phyloP scores from a whole-genome alignment of 1,140 invertebrate genomes.

The Stegodyphus dumicola region DNA sequence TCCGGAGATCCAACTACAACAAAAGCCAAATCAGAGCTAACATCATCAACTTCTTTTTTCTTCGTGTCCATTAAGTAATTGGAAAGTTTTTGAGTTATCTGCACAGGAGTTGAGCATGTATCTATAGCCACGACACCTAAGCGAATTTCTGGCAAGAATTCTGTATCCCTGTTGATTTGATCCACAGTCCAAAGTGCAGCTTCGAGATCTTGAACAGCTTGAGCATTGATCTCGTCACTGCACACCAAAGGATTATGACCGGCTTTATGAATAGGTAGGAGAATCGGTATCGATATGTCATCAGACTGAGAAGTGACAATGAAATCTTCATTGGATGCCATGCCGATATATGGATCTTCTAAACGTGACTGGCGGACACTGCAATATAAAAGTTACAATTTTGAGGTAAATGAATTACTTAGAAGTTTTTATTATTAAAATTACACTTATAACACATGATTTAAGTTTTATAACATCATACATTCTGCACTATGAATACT shows the following conservation, averaged over 20 bases:
- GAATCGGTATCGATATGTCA: slow-evolving; percentile 64
- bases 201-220: slow-evolving; percentile 69
- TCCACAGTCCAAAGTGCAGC: slow-evolving; percentile 71
- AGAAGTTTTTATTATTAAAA: too few relatives aligned
- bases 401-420: too few relatives aligned
- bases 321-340: slow-evolving; percentile 17
- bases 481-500: too few relatives aligned
- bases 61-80: slow-evolving; percentile 32
- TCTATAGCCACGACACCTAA: slow-evolving; percentile 65
- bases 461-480: too few relatives aligned
- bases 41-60: slow-evolving; percentile 24
- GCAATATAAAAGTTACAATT: not conserved
- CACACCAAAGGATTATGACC: slow-evolving; percentile 63
- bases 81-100: slow-evolving; percentile 47
- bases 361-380: slow-evolving; percentile 46
- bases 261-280: slow-evolving; percentile 66
- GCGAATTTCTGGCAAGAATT: slow-evolving; percentile 64
- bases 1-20: slow-evolving; percentile 26
- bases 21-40: slow-evolving; percentile 34
- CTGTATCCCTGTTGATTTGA: slow-evolving; percentile 68
- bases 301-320: slow-evolving; percentile 11
- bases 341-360: slow-evolving; percentile 47
- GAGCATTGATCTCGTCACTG: slow-evolving; percentile 62
- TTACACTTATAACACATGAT: too few relatives aligned
- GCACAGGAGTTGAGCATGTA: slow-evolving; percentile 65